These are phyloP conservation scores for Mystacides longicornis DNA, from an alignment of 2,888 invertebrate species.

Conservation along the genomic window DNA sequence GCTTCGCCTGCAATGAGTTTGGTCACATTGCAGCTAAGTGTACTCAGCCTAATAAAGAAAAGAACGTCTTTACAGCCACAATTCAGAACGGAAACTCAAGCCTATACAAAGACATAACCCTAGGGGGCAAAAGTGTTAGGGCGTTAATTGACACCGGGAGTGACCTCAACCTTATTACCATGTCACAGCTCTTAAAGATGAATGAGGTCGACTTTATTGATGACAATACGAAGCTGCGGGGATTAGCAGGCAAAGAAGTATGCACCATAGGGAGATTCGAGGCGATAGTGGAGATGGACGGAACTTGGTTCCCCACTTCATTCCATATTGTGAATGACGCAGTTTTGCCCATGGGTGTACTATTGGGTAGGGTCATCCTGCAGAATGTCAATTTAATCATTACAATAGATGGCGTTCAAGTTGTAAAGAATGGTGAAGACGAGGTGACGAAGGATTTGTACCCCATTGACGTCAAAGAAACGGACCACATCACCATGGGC, in stretches of 20 bases:
- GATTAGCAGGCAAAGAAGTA: not conserved
- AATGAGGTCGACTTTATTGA: not conserved
- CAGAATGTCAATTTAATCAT: not conserved
- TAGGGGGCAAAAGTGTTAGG: not conserved
- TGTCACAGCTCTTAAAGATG: not conserved
- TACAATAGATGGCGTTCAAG: not conserved
- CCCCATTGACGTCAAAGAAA: not conserved
- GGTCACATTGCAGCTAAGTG: slow-evolving; percentile 3
- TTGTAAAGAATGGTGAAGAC: not conserved
- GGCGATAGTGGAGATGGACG: not conserved
- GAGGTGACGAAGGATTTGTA: not conserved
- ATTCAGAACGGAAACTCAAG: not conserved
- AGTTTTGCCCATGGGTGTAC: not conserved
- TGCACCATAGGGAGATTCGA: slow-evolving; percentile 1
- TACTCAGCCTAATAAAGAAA: not conserved
- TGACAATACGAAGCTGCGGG: not conserved
- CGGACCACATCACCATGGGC: not conserved
- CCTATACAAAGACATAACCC: not conserved
- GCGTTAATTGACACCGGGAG: not conserved
- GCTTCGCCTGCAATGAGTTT: slow-evolving; percentile 3
- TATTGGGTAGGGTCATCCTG: not conserved
- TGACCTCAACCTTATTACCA: slow-evolving; percentile 1
- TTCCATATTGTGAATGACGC: not conserved
- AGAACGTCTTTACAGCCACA: not conserved
- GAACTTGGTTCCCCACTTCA: not conserved